Conservation (phyloP, 2,113 vertebrate genomes). For the Channa argus region DNA sequence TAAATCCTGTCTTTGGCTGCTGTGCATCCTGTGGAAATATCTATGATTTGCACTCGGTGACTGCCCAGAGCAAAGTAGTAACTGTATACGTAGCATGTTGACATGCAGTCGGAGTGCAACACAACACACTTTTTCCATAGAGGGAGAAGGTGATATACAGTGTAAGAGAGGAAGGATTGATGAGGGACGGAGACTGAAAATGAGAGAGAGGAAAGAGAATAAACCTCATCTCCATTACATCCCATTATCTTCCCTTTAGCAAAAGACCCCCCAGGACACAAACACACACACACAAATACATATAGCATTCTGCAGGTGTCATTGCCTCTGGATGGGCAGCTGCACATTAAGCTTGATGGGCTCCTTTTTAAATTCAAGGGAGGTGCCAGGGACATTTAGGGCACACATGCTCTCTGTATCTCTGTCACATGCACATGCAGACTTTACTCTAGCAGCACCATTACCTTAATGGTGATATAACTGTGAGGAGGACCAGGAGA, state of each 20-base stretch:
- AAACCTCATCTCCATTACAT: slow-evolving; percentile 42
- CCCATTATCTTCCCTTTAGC: slow-evolving; percentile 52
- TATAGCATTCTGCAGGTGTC: slow-evolving; percentile 27
- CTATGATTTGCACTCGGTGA: slow-evolving; percentile 49
- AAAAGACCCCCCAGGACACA: slow-evolving; percentile 35
- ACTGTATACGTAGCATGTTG: slow-evolving; percentile 20
- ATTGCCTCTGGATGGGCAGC: slow-evolving; percentile 19
- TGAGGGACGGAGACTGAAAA: slow-evolving; percentile 6
- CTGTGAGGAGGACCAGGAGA: slow-evolving; percentile 36
- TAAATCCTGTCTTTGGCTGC: slow-evolving; percentile 41
- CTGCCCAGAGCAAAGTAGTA: slow-evolving; percentile 62
- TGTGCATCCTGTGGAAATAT: slow-evolving; percentile 56
- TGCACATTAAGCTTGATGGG: slow-evolving; percentile 62
- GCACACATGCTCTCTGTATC: slow-evolving; percentile 39
- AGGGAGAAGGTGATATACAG: slow-evolving; percentile 17
- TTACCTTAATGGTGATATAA: slow-evolving; percentile 66
- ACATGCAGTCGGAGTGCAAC: slow-evolving; percentile 50
- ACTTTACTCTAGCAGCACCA: slow-evolving; percentile 44
- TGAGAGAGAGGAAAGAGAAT: slow-evolving; percentile 12
- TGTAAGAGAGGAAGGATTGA: slow-evolving; percentile 17
- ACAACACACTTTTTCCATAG: slow-evolving; percentile 8
- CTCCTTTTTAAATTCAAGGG: slow-evolving; percentile 61
- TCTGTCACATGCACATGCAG: slow-evolving; percentile 37
- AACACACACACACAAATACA: slow-evolving; percentile 6
- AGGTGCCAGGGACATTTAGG: slow-evolving; percentile 58